Evolutionary conservation across 2,113 vertebrate genomes (phyloP).

Genomic region (Seriola rivoliana): DNA sequence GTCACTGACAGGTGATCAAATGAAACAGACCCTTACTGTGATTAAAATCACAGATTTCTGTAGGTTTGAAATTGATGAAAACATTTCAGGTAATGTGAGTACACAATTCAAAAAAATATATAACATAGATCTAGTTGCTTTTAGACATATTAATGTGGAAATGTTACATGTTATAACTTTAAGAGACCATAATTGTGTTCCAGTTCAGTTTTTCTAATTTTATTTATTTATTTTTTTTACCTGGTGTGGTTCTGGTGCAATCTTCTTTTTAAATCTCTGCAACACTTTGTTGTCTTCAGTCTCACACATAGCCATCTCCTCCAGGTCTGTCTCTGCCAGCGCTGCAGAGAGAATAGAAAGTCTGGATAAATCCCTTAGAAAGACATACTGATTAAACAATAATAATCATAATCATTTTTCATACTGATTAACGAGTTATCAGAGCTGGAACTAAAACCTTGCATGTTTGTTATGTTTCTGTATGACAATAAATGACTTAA

Average conservation of each 20-base stretch:
- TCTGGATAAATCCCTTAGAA: background rate
- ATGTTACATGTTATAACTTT: background rate
- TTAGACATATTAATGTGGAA: too few species aligned
- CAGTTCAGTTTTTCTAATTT: background rate
- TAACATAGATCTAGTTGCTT: too few species aligned
- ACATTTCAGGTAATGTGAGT: too few species aligned
- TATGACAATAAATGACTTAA: background rate
- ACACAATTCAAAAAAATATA: too few species aligned
- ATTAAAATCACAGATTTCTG: too few species aligned
- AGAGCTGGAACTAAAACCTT: background rate
- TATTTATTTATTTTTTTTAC: constrained; percentile 69
- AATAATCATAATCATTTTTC: too few species aligned
- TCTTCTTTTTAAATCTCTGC: constrained; percentile 88
- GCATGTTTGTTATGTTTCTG: background rate
- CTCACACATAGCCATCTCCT: constrained; percentile 93
- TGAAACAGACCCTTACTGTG: too few species aligned
- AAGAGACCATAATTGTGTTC: background rate
- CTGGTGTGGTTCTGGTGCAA: constrained; percentile 92
- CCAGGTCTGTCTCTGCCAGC: constrained; percentile 87
- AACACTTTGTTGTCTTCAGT: constrained; percentile 90
- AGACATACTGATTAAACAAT: background rate
- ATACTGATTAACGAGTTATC: too few species aligned
- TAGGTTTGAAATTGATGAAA: too few species aligned
- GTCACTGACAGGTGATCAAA: too few species aligned
- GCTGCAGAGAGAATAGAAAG: constrained; percentile 52